Conservation (phyloP, 1,140 invertebrate species). For the Drepana arcuata region DNA sequence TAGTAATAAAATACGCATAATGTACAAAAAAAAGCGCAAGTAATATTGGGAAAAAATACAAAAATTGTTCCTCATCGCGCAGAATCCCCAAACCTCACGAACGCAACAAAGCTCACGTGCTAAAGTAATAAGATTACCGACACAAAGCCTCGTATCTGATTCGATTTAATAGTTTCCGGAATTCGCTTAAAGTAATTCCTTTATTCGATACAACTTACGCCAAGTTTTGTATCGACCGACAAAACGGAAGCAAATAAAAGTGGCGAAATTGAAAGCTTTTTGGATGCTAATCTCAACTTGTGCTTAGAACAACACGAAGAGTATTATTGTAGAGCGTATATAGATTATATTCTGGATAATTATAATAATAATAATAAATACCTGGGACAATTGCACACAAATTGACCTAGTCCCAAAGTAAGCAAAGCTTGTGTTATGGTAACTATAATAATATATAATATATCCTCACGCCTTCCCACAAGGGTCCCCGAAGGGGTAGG, state of each 20-base stretch:
- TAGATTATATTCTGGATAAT: too few relatives aligned
- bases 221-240: slow-evolving; percentile 21
- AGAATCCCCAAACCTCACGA: slow-evolving; percentile 52
- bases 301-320: slow-evolving; percentile 14
- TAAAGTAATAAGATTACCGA: slow-evolving; percentile 46
- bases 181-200: slow-evolving; percentile 38
- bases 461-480: too few relatives aligned
- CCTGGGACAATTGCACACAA: too few relatives aligned
- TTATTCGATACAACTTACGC: slow-evolving; percentile 26
- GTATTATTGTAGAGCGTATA: too few relatives aligned
- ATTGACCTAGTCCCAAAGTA: too few relatives aligned
- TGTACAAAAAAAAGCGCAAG: too few relatives aligned
- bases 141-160: slow-evolving; percentile 37
- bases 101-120: slow-evolving; percentile 55
- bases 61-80: slow-evolving; percentile 32
- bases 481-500: too few relatives aligned
- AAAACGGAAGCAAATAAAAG: slow-evolving; percentile 42
- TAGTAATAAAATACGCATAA: too few relatives aligned
- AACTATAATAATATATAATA: too few relatives aligned
- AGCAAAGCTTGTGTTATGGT: too few relatives aligned
- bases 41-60: too few relatives aligned
- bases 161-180: slow-evolving; percentile 48
- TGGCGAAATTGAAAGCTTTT: slow-evolving; percentile 7
- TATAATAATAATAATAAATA: too few relatives aligned
- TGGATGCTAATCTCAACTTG: slow-evolving; percentile 28